These are phyloP conservation scores for Plusia festucae DNA, from an alignment of 2,888 invertebrate species.

Conservation along the genomic window DNA sequence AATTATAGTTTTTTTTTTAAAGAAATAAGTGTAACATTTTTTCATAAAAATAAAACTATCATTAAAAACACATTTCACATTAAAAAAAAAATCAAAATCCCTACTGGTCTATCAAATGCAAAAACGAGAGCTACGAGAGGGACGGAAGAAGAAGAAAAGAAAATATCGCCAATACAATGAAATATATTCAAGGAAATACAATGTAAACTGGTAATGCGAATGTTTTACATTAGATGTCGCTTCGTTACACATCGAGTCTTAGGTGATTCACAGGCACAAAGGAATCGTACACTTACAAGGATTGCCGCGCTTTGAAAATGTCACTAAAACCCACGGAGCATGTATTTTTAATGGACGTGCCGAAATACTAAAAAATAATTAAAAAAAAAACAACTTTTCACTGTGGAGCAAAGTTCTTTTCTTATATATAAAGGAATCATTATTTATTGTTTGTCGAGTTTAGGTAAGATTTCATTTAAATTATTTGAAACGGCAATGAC, in stretches of 20 bases:
- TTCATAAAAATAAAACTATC: too few species aligned
- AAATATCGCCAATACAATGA: background rate
- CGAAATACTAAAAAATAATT: background rate
- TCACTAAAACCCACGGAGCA: constrained; percentile 33
- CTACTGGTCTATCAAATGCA: too few species aligned
- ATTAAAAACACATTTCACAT: too few species aligned
- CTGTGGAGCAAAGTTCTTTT: too few species aligned
- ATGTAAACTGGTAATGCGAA: constrained; percentile 12
- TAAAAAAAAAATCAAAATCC: too few species aligned
- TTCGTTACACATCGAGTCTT: constrained; percentile 43
- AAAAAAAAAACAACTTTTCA: background rate
- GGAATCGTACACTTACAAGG: constrained; percentile 60
- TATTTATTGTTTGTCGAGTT: too few species aligned
- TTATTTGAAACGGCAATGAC: too few species aligned
- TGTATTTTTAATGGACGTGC: constrained; percentile 26
- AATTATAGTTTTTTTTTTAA: too few species aligned
- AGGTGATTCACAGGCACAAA: constrained; percentile 62
- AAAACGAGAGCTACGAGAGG: background rate
- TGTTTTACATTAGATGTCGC: constrained; percentile 20
- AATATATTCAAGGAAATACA: constrained; percentile 6
- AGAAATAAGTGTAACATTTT: too few species aligned
- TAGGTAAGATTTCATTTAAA: too few species aligned
- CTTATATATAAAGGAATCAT: too few species aligned
- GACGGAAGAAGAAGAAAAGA: too few species aligned
- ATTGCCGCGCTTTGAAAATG: constrained; percentile 64